Evolutionary conservation across 2,888 invertebrate genomes (phyloP).

Genomic region (Protophormia terraenovae): DNA sequence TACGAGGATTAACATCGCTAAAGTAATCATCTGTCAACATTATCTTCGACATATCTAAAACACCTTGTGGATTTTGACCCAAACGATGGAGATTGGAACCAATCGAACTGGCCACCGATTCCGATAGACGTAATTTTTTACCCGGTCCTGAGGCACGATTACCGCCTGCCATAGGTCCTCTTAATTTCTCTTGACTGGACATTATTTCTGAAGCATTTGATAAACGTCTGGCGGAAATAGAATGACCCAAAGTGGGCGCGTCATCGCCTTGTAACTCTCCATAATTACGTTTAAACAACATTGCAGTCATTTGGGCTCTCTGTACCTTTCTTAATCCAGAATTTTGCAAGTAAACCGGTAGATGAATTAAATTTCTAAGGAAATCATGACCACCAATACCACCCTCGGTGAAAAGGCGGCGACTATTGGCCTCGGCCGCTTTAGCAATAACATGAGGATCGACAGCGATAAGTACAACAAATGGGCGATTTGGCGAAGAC

Average conservation of each 20-base stretch:
- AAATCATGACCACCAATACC: slow-evolving; percentile 96
- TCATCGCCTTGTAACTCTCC: slow-evolving; percentile 79
- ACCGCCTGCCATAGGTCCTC: slow-evolving; percentile 75
- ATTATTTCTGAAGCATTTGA: slow-evolving; percentile 91
- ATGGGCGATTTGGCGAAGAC: slow-evolving; percentile 95
- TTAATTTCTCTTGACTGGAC: slow-evolving; percentile 91
- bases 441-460: slow-evolving; percentile 99
- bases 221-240: slow-evolving; percentile 88
- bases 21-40: slow-evolving; percentile 98
- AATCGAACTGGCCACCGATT: slow-evolving; percentile 94
- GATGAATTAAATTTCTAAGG: slow-evolving; percentile 96
- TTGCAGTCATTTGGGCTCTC: slow-evolving; percentile 91
- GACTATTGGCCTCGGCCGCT: slow-evolving; percentile 95
- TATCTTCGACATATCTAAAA: slow-evolving; percentile 86
- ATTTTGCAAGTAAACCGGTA: slow-evolving; percentile 99
- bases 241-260: slow-evolving; percentile 78
- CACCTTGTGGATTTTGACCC: slow-evolving; percentile 85
- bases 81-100: slow-evolving; percentile 92
- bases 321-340: slow-evolving; percentile 95
- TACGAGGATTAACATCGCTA: slow-evolving; percentile 98
- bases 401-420: slow-evolving; percentile 92
- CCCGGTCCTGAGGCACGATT: slow-evolving; percentile 82
- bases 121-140: slow-evolving; percentile 90
- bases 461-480: slow-evolving; percentile 97
- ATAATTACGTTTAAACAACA: slow-evolving; percentile 79